Percentiles rank a stretch among this genome's conserved stretches.
Evolutionary conservation across 2,113 vertebrate genomes (phyloP).

Genomic region (Acinonyx jubatus): DNA sequence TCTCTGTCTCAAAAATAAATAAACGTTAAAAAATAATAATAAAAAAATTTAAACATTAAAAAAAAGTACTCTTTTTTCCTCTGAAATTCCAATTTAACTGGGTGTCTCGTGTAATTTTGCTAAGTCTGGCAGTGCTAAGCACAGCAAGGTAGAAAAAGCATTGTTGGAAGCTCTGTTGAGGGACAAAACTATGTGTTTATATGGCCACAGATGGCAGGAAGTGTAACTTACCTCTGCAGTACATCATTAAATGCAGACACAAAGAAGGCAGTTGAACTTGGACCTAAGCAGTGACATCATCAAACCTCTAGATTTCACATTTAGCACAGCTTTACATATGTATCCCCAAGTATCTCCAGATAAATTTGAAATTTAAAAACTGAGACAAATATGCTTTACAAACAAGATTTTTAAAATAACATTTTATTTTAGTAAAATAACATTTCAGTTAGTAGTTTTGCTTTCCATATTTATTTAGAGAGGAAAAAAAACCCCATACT

Average conservation of each 20-base stretch:
- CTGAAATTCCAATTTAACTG: conserved; percentile 1
- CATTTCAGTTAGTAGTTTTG: neutral
- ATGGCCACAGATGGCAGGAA: neutral
- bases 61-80: neutral
- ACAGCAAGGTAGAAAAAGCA: neutral
- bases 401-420: neutral
- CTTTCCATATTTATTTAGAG: neutral
- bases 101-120: neutral
- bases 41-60: too few relatives aligned
- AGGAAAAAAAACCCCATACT: neutral
- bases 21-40: too few relatives aligned
- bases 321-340: neutral
- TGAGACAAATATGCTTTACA: neutral
- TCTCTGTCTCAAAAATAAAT: too few relatives aligned
- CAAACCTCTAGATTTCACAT: neutral
- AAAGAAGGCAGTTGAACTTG: neutral
- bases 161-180: neutral
- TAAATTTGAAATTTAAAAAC: neutral
- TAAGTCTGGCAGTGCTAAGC: neutral
- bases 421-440: neutral
- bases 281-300: neutral
- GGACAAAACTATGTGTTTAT: neutral
- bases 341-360: neutral
- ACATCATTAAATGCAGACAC: neutral
- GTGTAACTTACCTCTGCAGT: neutral